Base-by-base conservation (phyloP, 2,113 vertebrate species). In the Melanostigma gelatinosum region DNA sequence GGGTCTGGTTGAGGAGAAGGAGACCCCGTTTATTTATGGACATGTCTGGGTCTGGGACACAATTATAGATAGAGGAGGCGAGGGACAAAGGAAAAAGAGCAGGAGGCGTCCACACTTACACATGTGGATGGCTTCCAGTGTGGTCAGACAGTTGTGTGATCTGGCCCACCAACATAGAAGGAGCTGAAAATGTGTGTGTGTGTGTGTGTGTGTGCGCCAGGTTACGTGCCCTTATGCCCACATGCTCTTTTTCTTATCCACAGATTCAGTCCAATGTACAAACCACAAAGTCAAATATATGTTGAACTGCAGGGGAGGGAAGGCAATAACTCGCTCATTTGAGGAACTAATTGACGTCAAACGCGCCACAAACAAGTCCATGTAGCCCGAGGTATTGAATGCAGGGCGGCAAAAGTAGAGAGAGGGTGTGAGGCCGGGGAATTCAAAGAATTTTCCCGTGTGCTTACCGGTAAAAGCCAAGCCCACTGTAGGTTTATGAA, bases 1-100 rank as follows among this genome's bases (percentile, higher is more conserved):
- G 88, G 89, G 86, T 87, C 88, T 88, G 71, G 83, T 87, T 84
- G 82, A 87, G 85, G 81, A 90, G 78, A 85, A 75, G 83, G 89
- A 91, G 84, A 83, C 85, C 85, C 89, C 52, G 93, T 94, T 95
- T 95, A 95, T 95, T 95, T 94, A 92, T 94, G 93, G 88, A 94
- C 90, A 87, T 72, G 94, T 95, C 94, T 94, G 90, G 79, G 92
- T 94, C 92, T 93, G 91, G 87, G 85, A 85, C 87, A 86, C 89
- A 85, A 89, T 86, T 92, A 90, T 84, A 92, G 92, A 89, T 88
- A 81, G 88, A 90, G 66, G 85, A 86, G 86, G 69, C 54, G 86
- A 87, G 77, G 74, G 88, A 89, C 84, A 86, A 80, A 87, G 73
- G 76, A 88, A 88, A 88, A 85, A 77, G 32, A 29, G 76, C 48